These are phyloP conservation scores for Euplexia lucipara DNA, from an alignment of 2,888 invertebrate species.

Conservation along the genomic window DNA sequence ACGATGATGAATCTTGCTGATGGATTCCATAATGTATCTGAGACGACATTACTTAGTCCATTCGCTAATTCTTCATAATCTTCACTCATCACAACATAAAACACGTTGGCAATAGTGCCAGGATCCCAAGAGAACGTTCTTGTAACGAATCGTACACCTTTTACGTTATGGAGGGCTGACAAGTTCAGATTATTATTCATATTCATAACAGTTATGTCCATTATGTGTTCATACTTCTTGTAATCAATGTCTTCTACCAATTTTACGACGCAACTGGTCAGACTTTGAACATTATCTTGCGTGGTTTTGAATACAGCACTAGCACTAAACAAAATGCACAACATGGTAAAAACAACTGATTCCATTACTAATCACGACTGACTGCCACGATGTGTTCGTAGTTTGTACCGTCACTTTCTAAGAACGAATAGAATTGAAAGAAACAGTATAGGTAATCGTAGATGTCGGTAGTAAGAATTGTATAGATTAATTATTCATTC, in stretches of 20 bases:
- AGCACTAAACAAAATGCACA: not conserved
- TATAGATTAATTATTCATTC: conserved; percentile 29
- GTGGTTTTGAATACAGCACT: conserved; percentile 33
- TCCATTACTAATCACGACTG: conserved; percentile 11
- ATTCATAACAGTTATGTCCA: conserved; percentile 66
- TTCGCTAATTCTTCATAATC: conserved; percentile 61
- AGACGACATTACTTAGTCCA: conserved; percentile 55
- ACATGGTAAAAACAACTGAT: conserved; percentile 5
- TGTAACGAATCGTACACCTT: conserved; percentile 60
- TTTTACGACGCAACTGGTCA: conserved; percentile 58
- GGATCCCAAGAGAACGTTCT: conserved; percentile 58
- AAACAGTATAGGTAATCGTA: not conserved
- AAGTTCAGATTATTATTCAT: conserved; percentile 57
- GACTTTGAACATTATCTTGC: conserved; percentile 5
- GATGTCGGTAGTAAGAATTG: too few relatives aligned
- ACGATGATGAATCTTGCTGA: conserved; percentile 69
- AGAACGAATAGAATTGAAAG: not conserved
- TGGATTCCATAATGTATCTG: conserved; percentile 70
- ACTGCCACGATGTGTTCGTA: not conserved
- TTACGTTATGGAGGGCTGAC: conserved; percentile 56
- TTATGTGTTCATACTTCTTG: conserved; percentile 3
- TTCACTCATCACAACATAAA: conserved; percentile 65
- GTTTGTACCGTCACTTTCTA: not conserved
- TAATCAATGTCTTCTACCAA: conserved; percentile 53
- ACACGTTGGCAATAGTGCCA: conserved; percentile 50